Evolutionary conservation across 2,113 vertebrate species (phyloP), one percentile per base, ranked within the genome.

Genomic region (Burhinus oedicnemus): DNA sequence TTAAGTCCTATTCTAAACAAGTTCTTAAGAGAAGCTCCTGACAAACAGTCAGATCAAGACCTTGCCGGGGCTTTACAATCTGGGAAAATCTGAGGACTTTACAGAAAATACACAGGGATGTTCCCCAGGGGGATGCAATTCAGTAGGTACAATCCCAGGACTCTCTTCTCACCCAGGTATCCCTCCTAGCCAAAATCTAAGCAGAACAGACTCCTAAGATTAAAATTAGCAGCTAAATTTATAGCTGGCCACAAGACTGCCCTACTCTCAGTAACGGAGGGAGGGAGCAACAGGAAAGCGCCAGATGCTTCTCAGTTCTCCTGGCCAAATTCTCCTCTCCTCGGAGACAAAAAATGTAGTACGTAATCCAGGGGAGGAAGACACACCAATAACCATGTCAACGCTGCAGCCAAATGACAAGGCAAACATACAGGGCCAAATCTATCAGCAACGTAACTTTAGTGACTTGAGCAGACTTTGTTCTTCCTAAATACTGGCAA

Each of bases 221-320:
- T 6, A 97, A 95, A 89, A 83, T 70, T 23, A 80, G 74, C 45
- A 87, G 81, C 74, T 95, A 87, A 94, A 91, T 90, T 91, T 95
- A 94, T 71, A 94, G 49, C 49, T 69, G 70, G 72, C 62, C 34
- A 51, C 15, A 30, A 86, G 88, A 66, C 47, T 82, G 87, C 62
- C 45, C 61, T 29, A 51, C 49, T 82, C 60, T 65, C 51, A 80
- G 81, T 65, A 89, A 89, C 16, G 45, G 83, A 89, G 42, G 55
- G 77, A 84, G 11, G 47, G 45, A 96, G 96, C 89, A 95, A 97
- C 81, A 95, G 83, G 89, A 91, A 97, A 76, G 75, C 90, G 70
- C 19, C 49, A 89, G 83, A 95, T 85, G n/a, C 87, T 94, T 92
- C 81, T 89, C 6, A 6, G n/a, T n/a, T 47, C 40, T 85, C 66